phyloP scores from a whole-genome alignment of 2,888 invertebrate genomes.

The Epinotia ramella region DNA sequence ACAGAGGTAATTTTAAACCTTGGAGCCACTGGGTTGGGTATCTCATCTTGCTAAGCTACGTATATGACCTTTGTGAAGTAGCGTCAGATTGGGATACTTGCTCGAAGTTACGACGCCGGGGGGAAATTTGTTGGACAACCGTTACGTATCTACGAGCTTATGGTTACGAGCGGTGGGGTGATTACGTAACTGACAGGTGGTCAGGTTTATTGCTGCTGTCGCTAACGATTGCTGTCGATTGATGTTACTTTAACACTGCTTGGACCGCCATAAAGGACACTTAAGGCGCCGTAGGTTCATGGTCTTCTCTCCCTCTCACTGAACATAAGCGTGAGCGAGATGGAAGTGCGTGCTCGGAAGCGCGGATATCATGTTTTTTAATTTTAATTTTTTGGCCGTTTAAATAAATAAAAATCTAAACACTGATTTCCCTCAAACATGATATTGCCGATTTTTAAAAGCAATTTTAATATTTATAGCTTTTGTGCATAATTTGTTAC shows the following conservation, averaged over 20 bases:
- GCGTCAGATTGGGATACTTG: neutral
- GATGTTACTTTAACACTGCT: neutral
- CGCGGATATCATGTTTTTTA: no score
- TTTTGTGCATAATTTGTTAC: no score
- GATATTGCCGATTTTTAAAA: no score
- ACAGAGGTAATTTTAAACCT: neutral
- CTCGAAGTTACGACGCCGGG: conserved; percentile 14
- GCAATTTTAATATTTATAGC: no score
- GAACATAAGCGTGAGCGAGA: no score
- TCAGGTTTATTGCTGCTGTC: neutral
- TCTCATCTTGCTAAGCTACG: conserved; percentile 1
- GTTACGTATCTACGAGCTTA: neutral
- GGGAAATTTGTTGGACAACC: conserved; percentile 22
- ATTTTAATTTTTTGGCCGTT: no score
- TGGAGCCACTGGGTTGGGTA: neutral
- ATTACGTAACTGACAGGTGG: neutral
- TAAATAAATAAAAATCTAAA: no score
- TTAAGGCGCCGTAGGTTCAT: no score
- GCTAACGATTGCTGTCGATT: neutral
- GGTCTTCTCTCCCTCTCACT: no score
- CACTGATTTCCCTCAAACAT: no score
- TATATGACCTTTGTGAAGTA: conserved; percentile 1
- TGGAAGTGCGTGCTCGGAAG: no score
- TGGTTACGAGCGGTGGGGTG: conserved; percentile 1
- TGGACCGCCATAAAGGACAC: neutral